Evolutionary conservation across 2,888 invertebrate species (phyloP).

Genomic region (Chloroclysta siterata): DNA sequence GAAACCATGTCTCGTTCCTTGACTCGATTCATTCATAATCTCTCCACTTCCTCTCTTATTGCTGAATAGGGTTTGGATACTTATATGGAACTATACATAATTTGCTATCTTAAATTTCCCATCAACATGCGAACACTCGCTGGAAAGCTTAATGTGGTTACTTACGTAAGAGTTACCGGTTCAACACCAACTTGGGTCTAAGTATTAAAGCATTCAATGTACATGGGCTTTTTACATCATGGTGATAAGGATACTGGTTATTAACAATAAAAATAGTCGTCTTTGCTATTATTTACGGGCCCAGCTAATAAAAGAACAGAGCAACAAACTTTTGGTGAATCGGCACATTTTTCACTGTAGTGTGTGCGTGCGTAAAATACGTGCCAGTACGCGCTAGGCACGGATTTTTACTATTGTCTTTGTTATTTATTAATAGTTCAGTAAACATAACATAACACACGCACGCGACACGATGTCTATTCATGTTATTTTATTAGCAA

Average conservation of each 20-base stretch:
- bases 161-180: slow-evolving; percentile 35
- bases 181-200: slow-evolving; percentile 33
- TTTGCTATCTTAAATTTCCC: slow-evolving; percentile 41
- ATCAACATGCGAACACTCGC: slow-evolving; percentile 40
- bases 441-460: slow-evolving; percentile 34
- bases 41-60: slow-evolving; percentile 47
- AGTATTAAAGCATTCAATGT: slow-evolving; percentile 30
- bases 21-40: slow-evolving; percentile 53
- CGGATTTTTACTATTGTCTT: slow-evolving; percentile 52
- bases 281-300: slow-evolving; percentile 43
- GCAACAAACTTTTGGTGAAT: slow-evolving; percentile 56
- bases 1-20: slow-evolving; percentile 48
- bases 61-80: slow-evolving; percentile 34
- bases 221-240: slow-evolving; percentile 31
- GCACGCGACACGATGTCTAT: slow-evolving; percentile 34
- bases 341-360: slow-evolving; percentile 54
- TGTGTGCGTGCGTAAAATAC: slow-evolving; percentile 54
- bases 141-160: slow-evolving; percentile 41
- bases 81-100: slow-evolving; percentile 38
- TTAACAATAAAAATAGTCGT: slow-evolving; percentile 1
- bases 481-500: slow-evolving; percentile 38
- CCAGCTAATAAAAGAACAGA: slow-evolving; percentile 39
- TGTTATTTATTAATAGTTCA: slow-evolving; percentile 43
- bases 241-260: slow-evolving; percentile 11
- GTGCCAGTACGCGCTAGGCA: slow-evolving; percentile 56